Percentiles rank a stretch among this genome's conserved stretches.
These are phyloP conservation scores for Borostomias antarcticus DNA, from an alignment of 2,797 vertebrate genomes.

Conservation along the genomic window DNA sequence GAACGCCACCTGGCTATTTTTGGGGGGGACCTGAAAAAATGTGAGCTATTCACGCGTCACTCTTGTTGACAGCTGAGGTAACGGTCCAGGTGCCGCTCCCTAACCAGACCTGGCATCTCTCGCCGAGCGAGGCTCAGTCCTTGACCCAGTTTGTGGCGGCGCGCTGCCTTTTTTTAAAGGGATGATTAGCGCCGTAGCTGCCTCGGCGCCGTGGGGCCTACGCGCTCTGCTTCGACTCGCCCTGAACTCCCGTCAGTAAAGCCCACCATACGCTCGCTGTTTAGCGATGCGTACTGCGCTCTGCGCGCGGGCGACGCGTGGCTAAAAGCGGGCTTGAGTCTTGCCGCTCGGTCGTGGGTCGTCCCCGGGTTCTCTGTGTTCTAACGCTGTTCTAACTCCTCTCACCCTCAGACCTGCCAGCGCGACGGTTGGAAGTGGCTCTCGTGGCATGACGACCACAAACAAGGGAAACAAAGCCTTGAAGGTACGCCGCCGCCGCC, in stretches of 20 bases:
- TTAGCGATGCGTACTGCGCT: no score
- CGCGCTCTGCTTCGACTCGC: not conserved
- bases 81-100: constrained; percentile 39
- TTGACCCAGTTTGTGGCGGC: constrained; percentile 65
- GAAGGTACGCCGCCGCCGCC: constrained; percentile 80
- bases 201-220: constrained; percentile 20
- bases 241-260: not conserved
- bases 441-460: constrained; percentile 98
- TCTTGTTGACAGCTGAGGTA: constrained; percentile 38
- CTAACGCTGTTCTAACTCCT: constrained; percentile 33
- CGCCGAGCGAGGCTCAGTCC: constrained; percentile 53
- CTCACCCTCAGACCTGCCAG: constrained; percentile 71
- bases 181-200: constrained; percentile 35
- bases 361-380: constrained; percentile 4
- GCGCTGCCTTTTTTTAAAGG: constrained; percentile 42
- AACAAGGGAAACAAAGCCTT: constrained; percentile 98
- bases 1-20: constrained; percentile 12
- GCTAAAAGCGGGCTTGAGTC: no score
- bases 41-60: constrained; percentile 36
- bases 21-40: constrained; percentile 11
- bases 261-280: no score
- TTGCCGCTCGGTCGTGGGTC: no score
- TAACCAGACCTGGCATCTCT: constrained; percentile 40
- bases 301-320: no score
- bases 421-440: constrained; percentile 79